Percentiles rank a stretch among this genome's conserved stretches.
Conservation (phyloP, 2,797 vertebrate species). For the Schizopygopsis malacanthus region DNA sequence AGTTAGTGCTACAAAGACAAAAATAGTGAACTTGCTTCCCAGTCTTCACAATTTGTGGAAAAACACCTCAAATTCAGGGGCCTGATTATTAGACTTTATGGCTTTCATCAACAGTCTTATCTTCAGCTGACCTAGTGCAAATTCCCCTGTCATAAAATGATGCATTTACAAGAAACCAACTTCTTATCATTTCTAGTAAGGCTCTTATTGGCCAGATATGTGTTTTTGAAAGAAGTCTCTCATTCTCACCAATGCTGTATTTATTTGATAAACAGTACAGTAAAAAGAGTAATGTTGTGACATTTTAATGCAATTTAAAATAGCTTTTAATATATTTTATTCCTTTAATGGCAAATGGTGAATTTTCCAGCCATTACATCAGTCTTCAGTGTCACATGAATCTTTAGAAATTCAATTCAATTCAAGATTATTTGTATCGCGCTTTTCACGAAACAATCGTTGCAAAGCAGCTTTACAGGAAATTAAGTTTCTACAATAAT, state of each 20-base stretch:
- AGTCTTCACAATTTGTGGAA: not conserved
- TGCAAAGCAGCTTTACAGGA: too few relatives aligned
- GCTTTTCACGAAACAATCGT: too few relatives aligned
- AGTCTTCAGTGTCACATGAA: not conserved
- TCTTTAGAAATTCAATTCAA: not conserved
- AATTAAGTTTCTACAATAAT: too few relatives aligned
- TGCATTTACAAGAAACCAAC: constrained; percentile 25
- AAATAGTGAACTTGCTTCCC: not conserved
- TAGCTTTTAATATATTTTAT: not conserved
- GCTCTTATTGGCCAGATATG: not conserved
- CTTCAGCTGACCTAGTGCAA: not conserved
- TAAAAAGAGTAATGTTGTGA: not conserved
- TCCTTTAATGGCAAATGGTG: not conserved
- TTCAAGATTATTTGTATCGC: too few relatives aligned
- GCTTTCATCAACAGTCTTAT: constrained; percentile 35
- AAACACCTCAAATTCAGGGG: not conserved
- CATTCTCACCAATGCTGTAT: not conserved
- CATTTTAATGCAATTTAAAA: not conserved
- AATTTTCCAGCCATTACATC: not conserved
- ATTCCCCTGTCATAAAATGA: constrained; percentile 25
- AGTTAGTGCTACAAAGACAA: not conserved
- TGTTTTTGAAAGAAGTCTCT: not conserved
- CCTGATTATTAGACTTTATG: constrained; percentile 5
- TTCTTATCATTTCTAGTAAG: constrained; percentile 17
- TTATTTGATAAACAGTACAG: not conserved